phyloP scores from a whole-genome alignment of 2,113 vertebrate species.

The Tragelaphus imberbis region DNA sequence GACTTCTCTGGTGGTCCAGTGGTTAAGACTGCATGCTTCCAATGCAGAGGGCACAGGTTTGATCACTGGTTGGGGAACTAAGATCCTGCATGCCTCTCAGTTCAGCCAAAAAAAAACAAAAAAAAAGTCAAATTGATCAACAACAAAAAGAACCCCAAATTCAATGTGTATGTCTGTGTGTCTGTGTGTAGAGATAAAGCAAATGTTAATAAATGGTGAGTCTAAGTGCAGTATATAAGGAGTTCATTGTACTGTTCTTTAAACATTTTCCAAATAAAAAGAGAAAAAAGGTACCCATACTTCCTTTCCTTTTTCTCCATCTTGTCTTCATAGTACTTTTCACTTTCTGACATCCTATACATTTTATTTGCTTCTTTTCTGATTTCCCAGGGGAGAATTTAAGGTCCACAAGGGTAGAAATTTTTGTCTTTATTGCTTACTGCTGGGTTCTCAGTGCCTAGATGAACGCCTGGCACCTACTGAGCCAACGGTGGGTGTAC shows the following conservation, averaged over 20 bases:
- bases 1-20: not conserved
- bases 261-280: slow-evolving; percentile 13
- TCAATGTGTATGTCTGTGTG: not conserved
- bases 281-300: not conserved
- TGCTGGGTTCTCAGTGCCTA: not conserved
- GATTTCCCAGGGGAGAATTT: not conserved
- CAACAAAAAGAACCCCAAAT: not conserved
- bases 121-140: not conserved
- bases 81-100: not conserved
- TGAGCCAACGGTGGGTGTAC: not conserved
- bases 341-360: not conserved
- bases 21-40: not conserved
- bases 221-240: not conserved
- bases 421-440: not conserved
- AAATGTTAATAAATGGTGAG: not conserved
- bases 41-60: not conserved
- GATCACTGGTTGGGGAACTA: not conserved
- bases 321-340: not conserved
- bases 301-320: not conserved
- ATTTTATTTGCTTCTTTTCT: not conserved
- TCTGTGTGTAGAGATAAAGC: not conserved
- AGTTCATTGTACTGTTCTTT: not conserved
- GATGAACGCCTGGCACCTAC: not conserved
- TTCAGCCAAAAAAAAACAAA: not conserved
- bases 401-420: not conserved